Evolutionary conservation across 2,113 vertebrate species (phyloP).

Genomic region (Baryphthengus martii): DNA sequence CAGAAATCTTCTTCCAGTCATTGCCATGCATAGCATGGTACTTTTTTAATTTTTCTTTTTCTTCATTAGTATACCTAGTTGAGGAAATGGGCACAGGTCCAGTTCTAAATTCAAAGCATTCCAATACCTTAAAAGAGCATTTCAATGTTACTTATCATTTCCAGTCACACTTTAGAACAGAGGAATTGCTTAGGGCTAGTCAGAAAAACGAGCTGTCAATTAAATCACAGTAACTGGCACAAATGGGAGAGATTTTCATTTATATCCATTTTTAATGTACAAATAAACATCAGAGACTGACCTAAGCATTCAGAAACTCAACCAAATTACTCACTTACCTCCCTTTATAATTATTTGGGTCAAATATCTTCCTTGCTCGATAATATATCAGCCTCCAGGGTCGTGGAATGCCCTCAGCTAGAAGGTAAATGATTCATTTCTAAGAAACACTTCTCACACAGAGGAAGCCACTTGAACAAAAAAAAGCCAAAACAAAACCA

Average conservation of each 20-base stretch:
- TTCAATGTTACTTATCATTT: neutral
- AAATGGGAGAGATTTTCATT: neutral
- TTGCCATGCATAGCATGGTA: slow-evolving; percentile 71
- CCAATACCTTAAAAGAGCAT: neutral
- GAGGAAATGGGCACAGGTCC: neutral
- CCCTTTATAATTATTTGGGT: slow-evolving; percentile 74
- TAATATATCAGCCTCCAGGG: slow-evolving; percentile 71
- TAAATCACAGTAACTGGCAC: neutral
- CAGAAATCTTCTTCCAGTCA: slow-evolving; percentile 73
- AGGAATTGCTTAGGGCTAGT: neutral
- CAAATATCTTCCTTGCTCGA: slow-evolving; percentile 75
- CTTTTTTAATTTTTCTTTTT: slow-evolving; percentile 61
- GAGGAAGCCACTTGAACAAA: neutral
- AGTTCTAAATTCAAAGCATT: neutral
- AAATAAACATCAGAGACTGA: neutral
- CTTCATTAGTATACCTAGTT: slow-evolving; percentile 65
- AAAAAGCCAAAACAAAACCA: neutral
- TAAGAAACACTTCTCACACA: neutral
- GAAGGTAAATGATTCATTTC: neutral
- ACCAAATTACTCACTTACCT: slow-evolving; percentile 57
- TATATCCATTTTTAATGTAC: neutral
- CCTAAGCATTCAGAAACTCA: neutral
- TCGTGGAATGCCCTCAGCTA: slow-evolving; percentile 73
- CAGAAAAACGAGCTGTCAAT: neutral
- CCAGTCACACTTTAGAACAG: neutral